phyloP scores from a whole-genome alignment of 2,888 invertebrate species.

The Pseudoips prasinana region DNA sequence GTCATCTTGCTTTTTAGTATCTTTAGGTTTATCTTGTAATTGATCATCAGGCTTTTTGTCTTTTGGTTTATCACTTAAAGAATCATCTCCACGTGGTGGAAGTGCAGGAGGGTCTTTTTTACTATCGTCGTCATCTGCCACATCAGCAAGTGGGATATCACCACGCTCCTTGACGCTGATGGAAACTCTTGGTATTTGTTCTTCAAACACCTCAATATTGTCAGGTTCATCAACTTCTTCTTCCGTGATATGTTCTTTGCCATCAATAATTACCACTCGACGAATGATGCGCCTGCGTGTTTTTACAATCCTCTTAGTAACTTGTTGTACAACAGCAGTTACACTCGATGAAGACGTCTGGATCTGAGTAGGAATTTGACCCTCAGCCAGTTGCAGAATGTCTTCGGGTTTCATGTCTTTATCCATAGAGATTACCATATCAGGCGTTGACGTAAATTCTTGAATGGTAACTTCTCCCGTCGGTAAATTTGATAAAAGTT shows the following conservation, averaged over 20 bases:
- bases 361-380: slow-evolving; percentile 63
- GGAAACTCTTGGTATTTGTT: slow-evolving; percentile 87
- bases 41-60: slow-evolving; percentile 23
- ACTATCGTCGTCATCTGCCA: slow-evolving; percentile 48
- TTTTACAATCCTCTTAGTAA: slow-evolving; percentile 88
- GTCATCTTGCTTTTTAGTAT: slow-evolving; percentile 21
- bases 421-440: slow-evolving; percentile 80
- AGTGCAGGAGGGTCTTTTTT: slow-evolving; percentile 39
- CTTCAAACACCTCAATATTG: slow-evolving; percentile 86
- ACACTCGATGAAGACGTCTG: slow-evolving; percentile 87
- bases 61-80: slow-evolving; percentile 12
- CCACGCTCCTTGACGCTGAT: slow-evolving; percentile 84
- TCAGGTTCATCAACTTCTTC: slow-evolving; percentile 93
- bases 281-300: slow-evolving; percentile 89
- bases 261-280: slow-evolving; percentile 89
- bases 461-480: slow-evolving; percentile 84
- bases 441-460: slow-evolving; percentile 85
- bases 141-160: slow-evolving; percentile 61
- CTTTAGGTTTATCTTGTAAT: slow-evolving; percentile 18
- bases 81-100: slow-evolving; percentile 30
- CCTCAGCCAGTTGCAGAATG: slow-evolving; percentile 65
- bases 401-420: slow-evolving; percentile 79
- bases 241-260: slow-evolving; percentile 91
- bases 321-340: slow-evolving; percentile 90
- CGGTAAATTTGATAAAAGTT: slow-evolving; percentile 83